Conservation (phyloP, 1,140 invertebrate genomes). For the Drosophila setifemur region DNA sequence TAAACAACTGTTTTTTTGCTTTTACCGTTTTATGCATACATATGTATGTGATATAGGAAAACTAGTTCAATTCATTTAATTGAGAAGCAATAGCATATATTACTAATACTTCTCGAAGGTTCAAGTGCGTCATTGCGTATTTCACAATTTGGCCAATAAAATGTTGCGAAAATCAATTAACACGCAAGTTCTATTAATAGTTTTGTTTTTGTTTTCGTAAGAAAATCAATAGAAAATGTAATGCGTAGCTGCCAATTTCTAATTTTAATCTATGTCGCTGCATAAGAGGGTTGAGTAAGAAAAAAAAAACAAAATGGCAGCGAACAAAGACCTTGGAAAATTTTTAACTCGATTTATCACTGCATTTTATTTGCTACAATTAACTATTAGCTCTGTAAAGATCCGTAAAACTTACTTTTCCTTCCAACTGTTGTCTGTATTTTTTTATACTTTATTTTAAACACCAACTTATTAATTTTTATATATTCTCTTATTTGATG, state of each 20-base stretch:
- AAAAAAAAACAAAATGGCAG: conserved; percentile 15
- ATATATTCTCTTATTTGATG: background rate
- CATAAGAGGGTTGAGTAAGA: conserved; percentile 17
- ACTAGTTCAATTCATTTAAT: no score
- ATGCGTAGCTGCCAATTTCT: conserved; percentile 22
- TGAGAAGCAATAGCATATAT: no score
- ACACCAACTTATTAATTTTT: conserved; percentile 11
- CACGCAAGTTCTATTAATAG: conserved; percentile 22
- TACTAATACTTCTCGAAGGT: conserved; percentile 22
- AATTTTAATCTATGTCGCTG: background rate
- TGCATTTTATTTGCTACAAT: background rate
- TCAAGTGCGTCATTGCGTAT: conserved; percentile 10
- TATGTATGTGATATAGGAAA: no score
- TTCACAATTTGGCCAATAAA: conserved; percentile 20
- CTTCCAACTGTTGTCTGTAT: background rate
- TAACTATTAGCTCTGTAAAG: no score
- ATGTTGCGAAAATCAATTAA: conserved; percentile 2
- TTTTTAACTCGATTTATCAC: background rate
- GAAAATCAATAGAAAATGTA: background rate
- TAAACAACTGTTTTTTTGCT: background rate
- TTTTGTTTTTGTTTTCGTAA: conserved; percentile 7
- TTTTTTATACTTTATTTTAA: background rate
- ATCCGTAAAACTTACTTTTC: conserved; percentile 12
- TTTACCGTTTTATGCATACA: no score
- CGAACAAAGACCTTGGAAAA: conserved; percentile 16